Base-by-base conservation (phyloP, 2,113 vertebrate genomes). In the Campylomormyrus tamandua region DNA sequence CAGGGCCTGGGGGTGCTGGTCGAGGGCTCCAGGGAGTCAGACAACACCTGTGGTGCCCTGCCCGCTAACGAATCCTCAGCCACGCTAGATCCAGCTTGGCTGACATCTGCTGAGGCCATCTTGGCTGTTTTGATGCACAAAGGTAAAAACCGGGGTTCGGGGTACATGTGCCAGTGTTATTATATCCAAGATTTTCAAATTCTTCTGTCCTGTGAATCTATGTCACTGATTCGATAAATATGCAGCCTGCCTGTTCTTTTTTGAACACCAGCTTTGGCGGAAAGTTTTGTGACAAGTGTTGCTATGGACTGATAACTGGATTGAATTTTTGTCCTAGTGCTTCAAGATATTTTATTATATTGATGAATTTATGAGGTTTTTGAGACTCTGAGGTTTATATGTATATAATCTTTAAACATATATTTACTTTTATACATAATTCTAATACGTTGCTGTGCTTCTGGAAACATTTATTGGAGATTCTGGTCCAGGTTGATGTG, bases 1-100 rank as follows among this genome's bases (percentile, higher is more conserved):
- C 97, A 93, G 91, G 97, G 96, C 87, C 94, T 97, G 95, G 93
- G 93, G 90, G 93, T 98, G 91, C 89, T 97, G 88, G 93, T 92
- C 74, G 93, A 93, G 0, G 98, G 98, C 90, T 98, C 97, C 0
- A 97, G 93, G 93, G 95, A 97, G 91, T 95, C 93, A 0, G 98
- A 99, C 94, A 98, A 96, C 7, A 15, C 96, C 89, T 99, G 98
- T 91, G 97, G 97, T 91, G 83, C 92, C n/a, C 93, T 90, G 0
- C 92, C 93, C 0, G 80, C 93, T 21, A 50, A 88, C 92, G 91
- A 88, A 91, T 92, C 90, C 42, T 35, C 80, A 8, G 24, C 89
- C 21, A 39, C 35, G 1, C 52, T 58, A 19, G 24, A n/a, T 24
- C 56, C 87, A n/a, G 35, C 35, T 15, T 24, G 13, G 53, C 39